A percentile compares a stretch with the other conserved stretches of the same genome.
Conservation (phyloP, 92 coral and sea anemone species). For the Parazoanthus swiftii region DNA sequence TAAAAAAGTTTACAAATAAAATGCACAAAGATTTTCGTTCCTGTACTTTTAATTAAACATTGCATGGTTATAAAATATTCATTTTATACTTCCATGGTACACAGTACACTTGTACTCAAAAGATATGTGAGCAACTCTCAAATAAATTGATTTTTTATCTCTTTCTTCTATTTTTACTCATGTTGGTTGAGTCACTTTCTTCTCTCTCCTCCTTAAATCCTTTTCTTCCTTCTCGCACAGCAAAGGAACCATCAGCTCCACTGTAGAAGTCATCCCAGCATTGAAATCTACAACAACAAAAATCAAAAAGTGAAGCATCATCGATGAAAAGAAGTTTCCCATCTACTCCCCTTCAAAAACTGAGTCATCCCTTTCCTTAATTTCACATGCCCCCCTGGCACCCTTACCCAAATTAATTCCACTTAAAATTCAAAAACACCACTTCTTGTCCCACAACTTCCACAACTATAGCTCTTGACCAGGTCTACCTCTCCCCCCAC, state of each 20-base stretch:
- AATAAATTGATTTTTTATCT: neutral
- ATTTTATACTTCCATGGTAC: neutral
- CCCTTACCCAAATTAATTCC: neutral
- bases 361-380: neutral
- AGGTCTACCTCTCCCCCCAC: too few relatives aligned
- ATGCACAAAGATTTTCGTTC: neutral
- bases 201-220: neutral
- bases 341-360: too few relatives aligned
- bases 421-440: too few relatives aligned
- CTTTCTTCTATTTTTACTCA: neutral
- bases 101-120: too few relatives aligned
- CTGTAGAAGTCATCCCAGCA: neutral
- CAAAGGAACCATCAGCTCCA: too few relatives aligned
- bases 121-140: too few relatives aligned
- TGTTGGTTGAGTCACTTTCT: neutral
- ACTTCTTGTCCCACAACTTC: too few relatives aligned
- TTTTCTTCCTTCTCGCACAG: too few relatives aligned
- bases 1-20: too few relatives aligned
- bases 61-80: neutral
- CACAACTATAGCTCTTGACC: too few relatives aligned
- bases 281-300: neutral
- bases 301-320: neutral
- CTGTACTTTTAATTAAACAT: neutral
- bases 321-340: neutral
- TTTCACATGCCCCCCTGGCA: neutral